Evolutionary conservation across 2,797 vertebrate genomes (phyloP).

Genomic region (Etheostoma nigrum): DNA sequence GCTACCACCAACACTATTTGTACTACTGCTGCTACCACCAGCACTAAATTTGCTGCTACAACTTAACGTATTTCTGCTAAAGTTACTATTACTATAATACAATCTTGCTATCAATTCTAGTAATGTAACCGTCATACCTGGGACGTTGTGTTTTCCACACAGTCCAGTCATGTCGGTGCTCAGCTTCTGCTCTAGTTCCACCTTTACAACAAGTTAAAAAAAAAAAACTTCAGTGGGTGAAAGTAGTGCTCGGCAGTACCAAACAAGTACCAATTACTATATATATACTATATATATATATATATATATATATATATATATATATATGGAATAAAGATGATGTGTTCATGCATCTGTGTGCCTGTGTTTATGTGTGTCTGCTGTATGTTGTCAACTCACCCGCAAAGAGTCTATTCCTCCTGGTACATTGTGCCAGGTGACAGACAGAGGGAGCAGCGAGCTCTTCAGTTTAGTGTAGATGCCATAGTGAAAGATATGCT

Average conservation of each 20-base stretch:
- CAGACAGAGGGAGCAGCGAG: constrained; percentile 80
- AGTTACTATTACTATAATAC: not conserved
- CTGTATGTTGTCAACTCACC: constrained; percentile 71
- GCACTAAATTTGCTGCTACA: not conserved
- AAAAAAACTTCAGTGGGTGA: not conserved
- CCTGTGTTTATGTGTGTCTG: not conserved
- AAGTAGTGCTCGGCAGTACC: too few species aligned
- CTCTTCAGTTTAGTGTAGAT: constrained; percentile 82
- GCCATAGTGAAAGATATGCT: constrained; percentile 86
- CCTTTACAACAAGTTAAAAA: constrained; percentile 52
- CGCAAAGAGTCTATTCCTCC: constrained; percentile 76
- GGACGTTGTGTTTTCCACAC: constrained; percentile 64
- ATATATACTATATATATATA: too few species aligned
- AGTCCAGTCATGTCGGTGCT: constrained; percentile 71
- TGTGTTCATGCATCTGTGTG: not conserved
- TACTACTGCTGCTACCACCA: not conserved
- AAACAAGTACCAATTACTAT: not conserved
- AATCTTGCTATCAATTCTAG: not conserved
- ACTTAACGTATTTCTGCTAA: not conserved
- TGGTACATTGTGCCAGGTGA: constrained; percentile 81
- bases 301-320: too few species aligned
- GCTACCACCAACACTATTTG: not conserved
- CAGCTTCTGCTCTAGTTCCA: constrained; percentile 74
- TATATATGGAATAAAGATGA: not conserved
- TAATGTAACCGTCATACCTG: constrained; percentile 46